Evolutionary conservation across 2,113 vertebrate species (phyloP).

Genomic region (Shinisaurus crocodilurus): DNA sequence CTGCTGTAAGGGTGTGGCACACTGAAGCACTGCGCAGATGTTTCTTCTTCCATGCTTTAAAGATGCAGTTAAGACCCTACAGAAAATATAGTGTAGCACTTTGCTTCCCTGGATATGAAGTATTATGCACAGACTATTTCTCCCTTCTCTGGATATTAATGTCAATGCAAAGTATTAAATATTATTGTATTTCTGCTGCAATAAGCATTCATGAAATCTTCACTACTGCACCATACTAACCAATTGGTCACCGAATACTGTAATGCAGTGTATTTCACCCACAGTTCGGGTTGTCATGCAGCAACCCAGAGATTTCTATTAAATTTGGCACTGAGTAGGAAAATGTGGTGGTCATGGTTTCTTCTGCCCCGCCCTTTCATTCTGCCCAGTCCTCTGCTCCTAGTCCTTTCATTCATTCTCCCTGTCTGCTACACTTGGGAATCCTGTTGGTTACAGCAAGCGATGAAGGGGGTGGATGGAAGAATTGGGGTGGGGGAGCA

Average conservation of each 20-base stretch:
- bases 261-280: background rate
- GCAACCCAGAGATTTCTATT: background rate
- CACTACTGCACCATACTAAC: background rate
- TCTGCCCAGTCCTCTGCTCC: too few relatives aligned
- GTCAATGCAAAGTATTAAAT: background rate
- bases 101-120: slow-evolving; percentile 24
- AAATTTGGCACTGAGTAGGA: background rate
- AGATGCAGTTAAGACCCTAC: background rate
- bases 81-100: background rate
- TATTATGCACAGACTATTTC: background rate
- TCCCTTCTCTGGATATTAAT: background rate
- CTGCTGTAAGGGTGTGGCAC: background rate
- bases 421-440: background rate
- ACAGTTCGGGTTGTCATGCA: background rate
- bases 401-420: background rate
- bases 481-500: background rate
- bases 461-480: background rate
- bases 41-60: background rate
- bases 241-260: background rate
- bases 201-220: background rate
- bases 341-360: background rate
- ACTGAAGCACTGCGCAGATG: background rate
- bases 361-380: too few relatives aligned
- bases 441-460: background rate
- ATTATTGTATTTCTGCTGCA: background rate